phyloP scores from a whole-genome alignment of 2,888 invertebrate species.

The Linyphia triangularis region DNA sequence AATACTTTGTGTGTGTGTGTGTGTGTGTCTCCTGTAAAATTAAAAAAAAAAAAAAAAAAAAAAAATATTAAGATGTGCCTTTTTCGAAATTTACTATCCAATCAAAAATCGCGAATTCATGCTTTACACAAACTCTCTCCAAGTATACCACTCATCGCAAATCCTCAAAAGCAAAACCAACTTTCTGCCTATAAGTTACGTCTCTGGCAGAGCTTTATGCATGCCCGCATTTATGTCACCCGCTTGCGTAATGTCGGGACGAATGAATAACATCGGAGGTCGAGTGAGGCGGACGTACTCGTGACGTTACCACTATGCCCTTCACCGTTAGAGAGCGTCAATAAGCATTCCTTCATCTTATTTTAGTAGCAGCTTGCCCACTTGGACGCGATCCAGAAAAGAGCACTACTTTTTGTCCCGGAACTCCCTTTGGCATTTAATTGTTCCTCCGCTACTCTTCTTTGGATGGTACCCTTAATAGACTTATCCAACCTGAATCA shows the following conservation, averaged over 20 bases:
- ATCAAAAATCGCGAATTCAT: neutral
- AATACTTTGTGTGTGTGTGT: no score
- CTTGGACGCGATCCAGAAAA: conserved; percentile 35
- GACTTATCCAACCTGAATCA: no score
- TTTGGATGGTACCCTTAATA: neutral
- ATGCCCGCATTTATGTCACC: neutral
- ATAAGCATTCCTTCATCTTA: conserved; percentile 1
- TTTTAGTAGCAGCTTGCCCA: conserved; percentile 29
- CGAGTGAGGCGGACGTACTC: neutral
- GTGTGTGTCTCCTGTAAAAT: no score
- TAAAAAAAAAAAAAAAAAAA: no score
- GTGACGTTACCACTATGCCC: conserved; percentile 6
- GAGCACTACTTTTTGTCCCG: neutral
- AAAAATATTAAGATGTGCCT: neutral
- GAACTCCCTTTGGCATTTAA: conserved; percentile 18
- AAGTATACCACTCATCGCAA: neutral
- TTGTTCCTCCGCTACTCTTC: conserved; percentile 3
- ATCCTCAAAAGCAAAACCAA: no score
- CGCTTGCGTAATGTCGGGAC: neutral
- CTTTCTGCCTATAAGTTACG: no score
- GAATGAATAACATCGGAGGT: conserved; percentile 24
- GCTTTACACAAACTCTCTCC: neutral
- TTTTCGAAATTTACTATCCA: neutral
- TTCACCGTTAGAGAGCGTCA: neutral
- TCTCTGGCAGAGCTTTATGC: no score